Base-by-base conservation (phyloP, 2,888 invertebrate genomes). In the Poecilobothrus nobilitatus region DNA sequence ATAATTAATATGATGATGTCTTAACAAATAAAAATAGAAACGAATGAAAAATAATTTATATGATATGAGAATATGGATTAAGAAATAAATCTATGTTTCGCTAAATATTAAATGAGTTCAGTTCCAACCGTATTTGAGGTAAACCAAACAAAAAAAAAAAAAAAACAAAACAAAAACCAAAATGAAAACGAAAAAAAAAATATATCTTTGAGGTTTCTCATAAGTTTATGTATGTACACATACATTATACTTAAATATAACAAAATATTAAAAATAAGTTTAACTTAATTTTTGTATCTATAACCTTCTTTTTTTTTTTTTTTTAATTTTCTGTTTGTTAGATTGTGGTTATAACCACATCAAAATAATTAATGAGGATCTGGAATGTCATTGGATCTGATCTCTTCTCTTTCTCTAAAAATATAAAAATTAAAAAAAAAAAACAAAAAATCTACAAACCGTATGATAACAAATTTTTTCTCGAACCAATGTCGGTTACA, bases 1-100 rank as follows among this genome's bases (percentile, higher is more conserved):
- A 53, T 18, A 53, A 53, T 53, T 53, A 53, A 53, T 18, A 53
- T 53, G 53, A 53, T 53, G 53, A 53, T 53, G 53, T 53, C 53
- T 53, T 53, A 53, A 53, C 37, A 37, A 37, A 18, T 18, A 53
- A 53, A 53, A 6, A 53, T 53, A 53, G 4, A 53, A 53, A 9
- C 9, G 18, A 53, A 53, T 18, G n/a, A 18, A 53, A 53, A 53
- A 53, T 53, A 18, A 53, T 53, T 53, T 53, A 12, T 53, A 53
- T 41, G 41, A 41, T 8, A 5, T 27, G 27, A n/a, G 27, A 15
- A 53, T 15, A n/a, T 53, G n/a, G 53, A 53, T 53, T 53, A 53
- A 53, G 53, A 53, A 53, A 53, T 53, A 27, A 27, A 27, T 53
- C 18, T 53, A 9, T 18, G 18, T 53, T 53, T 53, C 18, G 53